Conservation (phyloP, 2,113 vertebrate species). For the Redunca redunca region DNA sequence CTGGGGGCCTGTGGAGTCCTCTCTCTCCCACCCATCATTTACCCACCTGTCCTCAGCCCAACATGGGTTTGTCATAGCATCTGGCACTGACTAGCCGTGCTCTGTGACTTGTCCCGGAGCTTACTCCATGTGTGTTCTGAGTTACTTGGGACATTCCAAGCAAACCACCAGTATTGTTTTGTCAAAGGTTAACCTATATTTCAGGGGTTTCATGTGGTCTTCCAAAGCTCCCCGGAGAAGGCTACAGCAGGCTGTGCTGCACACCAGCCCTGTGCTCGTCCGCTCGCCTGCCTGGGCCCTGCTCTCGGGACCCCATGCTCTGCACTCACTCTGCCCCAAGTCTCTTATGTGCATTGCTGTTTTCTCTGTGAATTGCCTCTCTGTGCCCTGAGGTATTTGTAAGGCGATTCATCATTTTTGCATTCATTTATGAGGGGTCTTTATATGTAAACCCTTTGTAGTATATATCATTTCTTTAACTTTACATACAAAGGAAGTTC, state of each 20-base stretch:
- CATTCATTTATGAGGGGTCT: not conserved
- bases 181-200: not conserved
- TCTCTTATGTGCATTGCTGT: not conserved
- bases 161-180: not conserved
- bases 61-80: not conserved
- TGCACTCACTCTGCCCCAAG: accelerated
- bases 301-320: too few relatives aligned
- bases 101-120: too few relatives aligned
- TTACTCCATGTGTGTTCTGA: not conserved
- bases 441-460: not conserved
- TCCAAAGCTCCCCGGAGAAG: not conserved
- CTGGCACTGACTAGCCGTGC: not conserved
- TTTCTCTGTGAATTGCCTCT: not conserved
- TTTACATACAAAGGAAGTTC: not conserved
- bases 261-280: not conserved
- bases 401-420: not conserved
- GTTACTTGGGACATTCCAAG: not conserved
- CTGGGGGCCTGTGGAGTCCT: not conserved
- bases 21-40: not conserved
- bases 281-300: accelerated
- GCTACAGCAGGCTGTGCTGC: not conserved
- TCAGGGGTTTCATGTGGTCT: not conserved
- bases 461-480: not conserved
- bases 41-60: too few relatives aligned
- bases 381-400: not conserved